phyloP scores from a whole-genome alignment of 2,888 invertebrate species.

The Watsonalla cultraria region DNA sequence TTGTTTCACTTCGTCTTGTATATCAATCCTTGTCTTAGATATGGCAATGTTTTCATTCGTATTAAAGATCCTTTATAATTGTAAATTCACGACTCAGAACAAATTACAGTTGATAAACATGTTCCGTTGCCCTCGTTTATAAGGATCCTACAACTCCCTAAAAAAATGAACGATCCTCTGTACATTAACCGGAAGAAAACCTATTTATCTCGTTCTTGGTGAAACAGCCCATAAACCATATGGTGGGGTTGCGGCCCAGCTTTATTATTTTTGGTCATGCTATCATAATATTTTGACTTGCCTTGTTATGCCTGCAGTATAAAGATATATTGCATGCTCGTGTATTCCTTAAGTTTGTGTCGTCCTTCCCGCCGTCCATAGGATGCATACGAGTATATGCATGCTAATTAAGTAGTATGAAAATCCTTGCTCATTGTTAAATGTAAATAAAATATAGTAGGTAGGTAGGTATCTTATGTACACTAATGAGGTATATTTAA shows the following conservation, averaged over 20 bases:
- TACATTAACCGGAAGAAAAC: conserved; percentile 1
- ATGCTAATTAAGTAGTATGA: too few species aligned
- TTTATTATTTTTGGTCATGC: conserved; percentile 3
- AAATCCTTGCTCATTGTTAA: too few species aligned
- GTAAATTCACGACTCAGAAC: too few species aligned
- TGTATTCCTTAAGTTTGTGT: neutral
- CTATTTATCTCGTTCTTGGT: neutral
- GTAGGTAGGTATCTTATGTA: too few species aligned
- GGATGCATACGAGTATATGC: too few species aligned
- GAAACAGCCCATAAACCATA: conserved; percentile 3
- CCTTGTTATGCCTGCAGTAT: neutral
- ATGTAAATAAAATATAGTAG: too few species aligned
- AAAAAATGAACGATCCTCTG: neutral
- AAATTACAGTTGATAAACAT: neutral
- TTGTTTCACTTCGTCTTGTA: neutral
- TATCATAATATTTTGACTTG: neutral
- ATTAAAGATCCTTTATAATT: too few species aligned
- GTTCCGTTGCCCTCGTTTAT: neutral
- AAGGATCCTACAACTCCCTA: neutral
- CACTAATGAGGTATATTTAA: too few species aligned
- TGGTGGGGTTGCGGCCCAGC: neutral
- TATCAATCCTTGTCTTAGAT: too few species aligned
- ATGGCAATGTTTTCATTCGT: too few species aligned
- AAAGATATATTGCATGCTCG: neutral
- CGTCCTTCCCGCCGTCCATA: too few species aligned